A percentile compares a stretch with the other conserved stretches of the same genome.
These are phyloP conservation scores for Dryobotodes eremita DNA, from an alignment of 2,888 invertebrate species.

Conservation along the genomic window DNA sequence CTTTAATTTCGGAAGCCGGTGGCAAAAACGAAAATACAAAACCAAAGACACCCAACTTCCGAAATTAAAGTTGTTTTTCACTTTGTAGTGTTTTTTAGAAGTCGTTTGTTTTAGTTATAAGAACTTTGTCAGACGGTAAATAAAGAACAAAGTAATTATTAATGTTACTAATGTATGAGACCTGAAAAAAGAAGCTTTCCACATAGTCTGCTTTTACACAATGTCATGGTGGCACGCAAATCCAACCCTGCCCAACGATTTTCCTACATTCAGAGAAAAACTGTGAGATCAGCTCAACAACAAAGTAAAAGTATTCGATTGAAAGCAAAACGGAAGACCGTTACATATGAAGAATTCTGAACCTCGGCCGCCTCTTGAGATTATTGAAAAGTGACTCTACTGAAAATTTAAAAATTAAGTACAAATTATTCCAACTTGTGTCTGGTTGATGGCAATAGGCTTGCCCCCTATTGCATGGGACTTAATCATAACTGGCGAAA, in stretches of 20 bases:
- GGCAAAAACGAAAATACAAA: too few relatives aligned
- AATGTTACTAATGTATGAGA: neutral
- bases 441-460: neutral
- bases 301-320: constrained; percentile 51
- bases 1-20: too few relatives aligned
- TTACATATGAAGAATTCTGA: constrained; percentile 54
- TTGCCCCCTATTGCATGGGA: too few relatives aligned
- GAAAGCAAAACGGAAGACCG: constrained; percentile 47
- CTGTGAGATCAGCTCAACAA: constrained; percentile 18
- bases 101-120: neutral
- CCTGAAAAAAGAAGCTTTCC: neutral
- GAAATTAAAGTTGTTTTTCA: too few relatives aligned
- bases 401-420: neutral
- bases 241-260: neutral
- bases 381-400: constrained; percentile 50
- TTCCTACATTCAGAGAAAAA: constrained; percentile 18
- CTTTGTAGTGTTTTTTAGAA: too few relatives aligned
- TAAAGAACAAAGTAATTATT: neutral
- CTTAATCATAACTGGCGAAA: too few relatives aligned
- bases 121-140: neutral
- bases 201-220: neutral
- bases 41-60: too few relatives aligned
- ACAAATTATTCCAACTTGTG: neutral
- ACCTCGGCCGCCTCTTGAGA: constrained; percentile 25
- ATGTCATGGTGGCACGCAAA: neutral